These are phyloP conservation scores for Sporophila hypoxantha DNA, from an alignment of 2,113 vertebrate genomes.

Conservation along the genomic window DNA sequence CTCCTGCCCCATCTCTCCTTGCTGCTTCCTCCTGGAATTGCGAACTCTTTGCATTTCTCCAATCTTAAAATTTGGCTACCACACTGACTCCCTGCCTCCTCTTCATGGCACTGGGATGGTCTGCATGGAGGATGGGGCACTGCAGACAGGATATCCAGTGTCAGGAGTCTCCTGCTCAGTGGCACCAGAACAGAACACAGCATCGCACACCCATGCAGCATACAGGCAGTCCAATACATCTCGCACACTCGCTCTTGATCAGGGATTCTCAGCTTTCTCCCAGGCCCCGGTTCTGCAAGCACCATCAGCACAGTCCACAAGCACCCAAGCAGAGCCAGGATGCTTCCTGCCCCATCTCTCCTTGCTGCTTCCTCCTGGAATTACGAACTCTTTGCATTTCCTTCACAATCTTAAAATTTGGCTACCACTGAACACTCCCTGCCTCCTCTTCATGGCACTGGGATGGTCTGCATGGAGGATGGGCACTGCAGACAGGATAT, in stretches of 20 bases:
- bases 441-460: rapidly evolving
- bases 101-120: rapidly evolving
- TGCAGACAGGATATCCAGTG: neutral
- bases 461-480: neutral
- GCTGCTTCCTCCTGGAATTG: no score
- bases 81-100: neutral
- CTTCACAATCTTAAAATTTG: neutral
- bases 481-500: neutral
- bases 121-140: rapidly evolving
- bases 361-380: neutral
- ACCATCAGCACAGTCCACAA: no score
- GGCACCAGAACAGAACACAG: neutral
- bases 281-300: no score
- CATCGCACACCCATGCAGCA: no score
- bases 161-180: neutral
- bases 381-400: neutral
- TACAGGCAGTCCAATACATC: no score
- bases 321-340: no score
- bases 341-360: neutral
- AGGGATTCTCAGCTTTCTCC: neutral
- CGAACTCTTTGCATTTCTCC: no score
- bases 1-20: no score
- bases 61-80: neutral
- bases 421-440: neutral
- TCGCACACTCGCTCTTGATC: rapidly evolving